These are phyloP conservation scores for Myotis yumanensis DNA, from an alignment of 2,113 vertebrate species.

Conservation along the genomic window DNA sequence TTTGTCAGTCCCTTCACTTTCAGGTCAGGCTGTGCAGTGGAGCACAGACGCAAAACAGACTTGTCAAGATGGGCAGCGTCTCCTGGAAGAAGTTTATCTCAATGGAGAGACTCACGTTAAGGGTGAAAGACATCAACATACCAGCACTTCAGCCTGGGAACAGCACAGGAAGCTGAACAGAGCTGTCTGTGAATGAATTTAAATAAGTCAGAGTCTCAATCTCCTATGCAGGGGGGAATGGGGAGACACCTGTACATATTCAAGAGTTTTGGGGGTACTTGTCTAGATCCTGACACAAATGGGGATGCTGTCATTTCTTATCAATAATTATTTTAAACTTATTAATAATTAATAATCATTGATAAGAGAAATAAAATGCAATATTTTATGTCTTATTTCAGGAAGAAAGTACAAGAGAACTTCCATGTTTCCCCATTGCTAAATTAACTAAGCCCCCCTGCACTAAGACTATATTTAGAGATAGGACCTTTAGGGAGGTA, in stretches of 20 bases:
- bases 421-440: background rate
- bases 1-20: constrained; percentile 71
- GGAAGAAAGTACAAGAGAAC: background rate
- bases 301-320: constrained; percentile 1
- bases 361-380: background rate
- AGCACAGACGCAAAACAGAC: constrained; percentile 58
- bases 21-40: constrained; percentile 58
- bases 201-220: constrained; percentile 20
- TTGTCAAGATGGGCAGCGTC: constrained; percentile 67
- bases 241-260: background rate
- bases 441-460: background rate
- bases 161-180: background rate
- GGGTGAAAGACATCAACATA: background rate
- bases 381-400: constrained; percentile 13
- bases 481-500: background rate
- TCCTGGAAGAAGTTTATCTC: constrained; percentile 62
- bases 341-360: background rate
- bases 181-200: background rate
- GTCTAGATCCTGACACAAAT: background rate
- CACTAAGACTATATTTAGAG: background rate
- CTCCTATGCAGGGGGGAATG: background rate
- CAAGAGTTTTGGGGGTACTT: background rate
- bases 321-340: background rate
- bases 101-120: constrained; percentile 39
- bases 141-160: background rate